Base-by-base conservation (phyloP, 2,113 vertebrate genomes). In the Oophaga pumilio region DNA sequence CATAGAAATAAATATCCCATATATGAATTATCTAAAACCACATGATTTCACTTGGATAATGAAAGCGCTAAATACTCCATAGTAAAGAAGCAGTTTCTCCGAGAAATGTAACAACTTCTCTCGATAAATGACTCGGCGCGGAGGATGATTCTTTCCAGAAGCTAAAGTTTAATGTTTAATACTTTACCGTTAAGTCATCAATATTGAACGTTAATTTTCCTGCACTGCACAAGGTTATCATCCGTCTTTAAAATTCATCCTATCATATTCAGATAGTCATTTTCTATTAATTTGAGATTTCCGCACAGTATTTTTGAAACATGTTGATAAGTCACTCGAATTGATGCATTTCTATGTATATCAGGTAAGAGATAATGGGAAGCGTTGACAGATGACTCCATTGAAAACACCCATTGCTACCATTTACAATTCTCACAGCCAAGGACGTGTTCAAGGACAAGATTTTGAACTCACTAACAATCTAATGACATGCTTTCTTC, bases 301-400 rank as follows among this genome's bases (percentile, higher is more conserved):
- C 62, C 59, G 74, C 84, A 53, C 85, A 69, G 49, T 69, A 79
- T 86, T 79, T 86, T 78, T 79, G 76, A 56, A 86, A 86, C 64
- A 57, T 86, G 85, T 86, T 86, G 76, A 86, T 86, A 86, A 86
- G 76, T 80, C 76, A 69, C 85, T 80, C 15, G 85, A 86, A 68
- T 78, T 79, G 85, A 86, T 86, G 78, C 76, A 86, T 86, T 78
- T 76, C 73, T 68, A 77, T 86, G 85, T 77, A 78, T 86, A 78
- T 69, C 64, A 79, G 76, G 85, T 79, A 80, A 79, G 60, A 52
- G 85, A 86, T 86, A 80, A 86, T 86, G 76, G 59, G 59, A 77
- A 85, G 57, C 52, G 76, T 86, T 79, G 76, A 79, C 62, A 86
- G 85, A 86, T 86, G 76, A 86, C 76, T 86, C 50, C 85, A 86